Conservation (phyloP, 2,113 vertebrate genomes). For the Cyanoramphus novaezelandiae region DNA sequence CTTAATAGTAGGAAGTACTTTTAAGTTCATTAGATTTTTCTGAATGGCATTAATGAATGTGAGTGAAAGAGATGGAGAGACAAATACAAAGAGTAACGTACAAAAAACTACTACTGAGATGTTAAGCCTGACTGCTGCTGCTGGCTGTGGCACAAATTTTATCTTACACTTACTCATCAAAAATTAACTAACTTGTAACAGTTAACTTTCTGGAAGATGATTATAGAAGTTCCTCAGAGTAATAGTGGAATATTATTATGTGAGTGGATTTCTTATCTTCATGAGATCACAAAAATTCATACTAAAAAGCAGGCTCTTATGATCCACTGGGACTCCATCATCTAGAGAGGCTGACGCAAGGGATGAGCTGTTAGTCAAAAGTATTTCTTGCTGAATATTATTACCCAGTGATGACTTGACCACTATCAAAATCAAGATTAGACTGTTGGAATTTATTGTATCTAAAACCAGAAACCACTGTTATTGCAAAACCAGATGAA, state of each 20-base stretch:
- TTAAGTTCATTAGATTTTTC: not conserved
- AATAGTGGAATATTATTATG: not conserved
- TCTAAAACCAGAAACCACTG: not conserved
- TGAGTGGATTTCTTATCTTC: not conserved
- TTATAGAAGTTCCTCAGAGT: not conserved
- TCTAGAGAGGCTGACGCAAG: not conserved
- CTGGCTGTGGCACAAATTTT: not conserved
- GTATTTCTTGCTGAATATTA: not conserved
- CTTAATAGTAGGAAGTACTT: not conserved
- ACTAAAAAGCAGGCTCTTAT: not conserved
- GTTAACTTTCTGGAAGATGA: not conserved
- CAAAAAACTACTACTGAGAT: not conserved
- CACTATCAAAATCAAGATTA: not conserved
- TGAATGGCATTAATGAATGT: rapidly evolving
- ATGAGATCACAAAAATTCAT: not conserved
- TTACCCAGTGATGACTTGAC: not conserved
- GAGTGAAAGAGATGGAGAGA: not conserved
- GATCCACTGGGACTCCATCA: not conserved
- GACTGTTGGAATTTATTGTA: not conserved
- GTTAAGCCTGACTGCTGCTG: not conserved
- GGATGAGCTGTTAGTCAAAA: not conserved
- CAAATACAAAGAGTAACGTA: not conserved
- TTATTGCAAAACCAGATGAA: not conserved
- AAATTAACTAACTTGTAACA: not conserved
- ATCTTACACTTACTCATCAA: not conserved